Evolutionary conservation across 2,797 vertebrate genomes (phyloP).

Genomic region (Chanos chanos): DNA sequence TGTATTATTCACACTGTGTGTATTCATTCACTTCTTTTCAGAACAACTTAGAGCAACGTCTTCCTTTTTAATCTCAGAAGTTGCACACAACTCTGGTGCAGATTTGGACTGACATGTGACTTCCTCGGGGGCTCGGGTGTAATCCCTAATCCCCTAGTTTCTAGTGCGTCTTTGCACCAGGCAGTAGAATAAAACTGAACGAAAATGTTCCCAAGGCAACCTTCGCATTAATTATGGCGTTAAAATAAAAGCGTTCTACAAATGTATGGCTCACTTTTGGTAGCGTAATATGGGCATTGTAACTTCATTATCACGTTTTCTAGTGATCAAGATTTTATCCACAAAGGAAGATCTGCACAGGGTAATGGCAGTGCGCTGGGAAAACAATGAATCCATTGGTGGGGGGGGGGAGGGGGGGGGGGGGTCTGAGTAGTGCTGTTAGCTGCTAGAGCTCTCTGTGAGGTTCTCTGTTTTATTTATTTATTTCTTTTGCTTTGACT

Average conservation of each 20-base stretch:
- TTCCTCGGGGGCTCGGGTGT: too few species aligned
- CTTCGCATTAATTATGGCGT: background rate
- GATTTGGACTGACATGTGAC: too few species aligned
- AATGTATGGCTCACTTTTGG: background rate
- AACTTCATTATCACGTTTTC: conserved; percentile 12
- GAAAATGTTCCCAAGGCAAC: background rate
- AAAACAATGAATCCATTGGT: conserved; percentile 17
- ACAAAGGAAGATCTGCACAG: conserved; percentile 12
- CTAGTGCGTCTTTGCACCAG: background rate
- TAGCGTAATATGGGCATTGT: background rate
- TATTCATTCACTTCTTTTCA: too few species aligned
- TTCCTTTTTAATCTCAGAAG: too few species aligned
- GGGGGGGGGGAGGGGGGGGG: too few species aligned
- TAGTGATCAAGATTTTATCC: background rate
- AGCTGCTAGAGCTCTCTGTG: too few species aligned
- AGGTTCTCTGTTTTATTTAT: conserved; percentile 15
- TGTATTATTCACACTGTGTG: too few species aligned
- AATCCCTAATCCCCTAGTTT: too few species aligned
- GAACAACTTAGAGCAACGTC: too few species aligned
- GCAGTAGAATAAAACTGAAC: background rate
- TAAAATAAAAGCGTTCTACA: background rate
- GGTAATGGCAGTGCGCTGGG: conserved; percentile 4
- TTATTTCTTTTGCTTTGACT: background rate
- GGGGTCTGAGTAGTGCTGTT: too few species aligned
- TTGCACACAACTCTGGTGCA: too few species aligned